Evolutionary conservation across 2,797 vertebrate genomes (phyloP), one percentile per base, ranked within the genome.

Genomic region (Dromococcyx pavoninus): DNA sequence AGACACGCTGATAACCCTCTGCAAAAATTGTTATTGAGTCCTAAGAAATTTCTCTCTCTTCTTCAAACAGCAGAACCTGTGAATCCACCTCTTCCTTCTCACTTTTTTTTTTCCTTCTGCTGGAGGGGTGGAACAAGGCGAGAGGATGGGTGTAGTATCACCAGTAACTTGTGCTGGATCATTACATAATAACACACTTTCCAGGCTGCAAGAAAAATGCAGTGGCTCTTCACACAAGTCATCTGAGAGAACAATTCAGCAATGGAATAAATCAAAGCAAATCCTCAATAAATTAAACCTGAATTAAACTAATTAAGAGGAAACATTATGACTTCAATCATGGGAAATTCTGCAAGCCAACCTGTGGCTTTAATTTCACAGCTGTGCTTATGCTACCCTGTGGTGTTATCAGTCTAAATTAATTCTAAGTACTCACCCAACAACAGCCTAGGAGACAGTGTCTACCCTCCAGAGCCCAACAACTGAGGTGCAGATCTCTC

Each of bases 251-350:
- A 75, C 46, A 88, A 78, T 89, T 91, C 83, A 80, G 64, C 70
- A 93, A 30, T 8, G 17, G n/a, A 95, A 90, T 88, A 94, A 96
- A 96, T 94, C 94, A 97, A 85, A 28, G 65, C 60, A 95, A 94
- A 71, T 50, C 61, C 74, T 90, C 80, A 93, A 88, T 94, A 96
- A 94, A 96, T 95, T 95, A 94, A 90, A 94, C 28, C n/a, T 67
- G 88, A 94, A 96, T 95, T 92, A 91, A 92, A 93, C 95, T 96
- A 96, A 94, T 91, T 91, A 97, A 96, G 93, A 94, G 73, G 72
- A 93, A 64, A 74, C 74, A 96, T 94, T 81, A 95, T 82, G 30
- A 93, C 86, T 95, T 79, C 83, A 96, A 77, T 88, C 89, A 90
- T 21, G 10, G 89, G 86, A 86, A 96, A 93, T 83, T 89, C 93